These are phyloP conservation scores for Microhierax caerulescens DNA, from an alignment of 2,797 vertebrate genomes.

Conservation along the genomic window DNA sequence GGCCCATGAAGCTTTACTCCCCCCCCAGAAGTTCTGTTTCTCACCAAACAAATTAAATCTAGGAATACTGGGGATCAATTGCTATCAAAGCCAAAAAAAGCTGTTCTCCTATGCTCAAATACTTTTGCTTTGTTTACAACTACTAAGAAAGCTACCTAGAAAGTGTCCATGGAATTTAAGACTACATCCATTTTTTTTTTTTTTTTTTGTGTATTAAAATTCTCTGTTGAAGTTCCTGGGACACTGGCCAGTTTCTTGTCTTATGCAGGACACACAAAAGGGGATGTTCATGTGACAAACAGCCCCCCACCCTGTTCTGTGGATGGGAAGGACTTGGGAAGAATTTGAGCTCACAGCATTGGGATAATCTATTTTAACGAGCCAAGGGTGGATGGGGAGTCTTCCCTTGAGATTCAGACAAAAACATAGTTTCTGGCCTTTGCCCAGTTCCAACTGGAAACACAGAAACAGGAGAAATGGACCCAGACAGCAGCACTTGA, in stretches of 20 bases:
- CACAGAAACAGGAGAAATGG: neutral
- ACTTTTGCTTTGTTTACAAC: neutral
- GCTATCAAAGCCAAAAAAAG: neutral
- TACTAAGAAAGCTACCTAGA: neutral
- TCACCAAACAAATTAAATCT: neutral
- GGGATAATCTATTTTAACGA: neutral
- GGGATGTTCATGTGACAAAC: neutral
- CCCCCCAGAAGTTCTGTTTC: neutral
- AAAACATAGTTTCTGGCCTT: neutral
- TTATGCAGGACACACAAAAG: neutral
- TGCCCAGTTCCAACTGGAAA: neutral
- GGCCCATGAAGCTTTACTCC: neutral
- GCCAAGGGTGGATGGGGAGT: neutral
- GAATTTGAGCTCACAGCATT: neutral
- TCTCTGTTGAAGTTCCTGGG: neutral
- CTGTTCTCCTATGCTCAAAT: neutral
- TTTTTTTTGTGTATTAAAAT: neutral
- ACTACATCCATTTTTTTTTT: accelerated
- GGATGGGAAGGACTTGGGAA: neutral
- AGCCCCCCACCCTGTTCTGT: neutral
- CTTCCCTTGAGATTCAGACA: neutral
- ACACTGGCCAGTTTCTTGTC: neutral
- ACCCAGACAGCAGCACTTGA: neutral
- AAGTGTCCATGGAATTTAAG: neutral
- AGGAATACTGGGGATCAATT: neutral